Conservation (phyloP, 2,113 vertebrate genomes). For the Nymphicus hollandicus region DNA sequence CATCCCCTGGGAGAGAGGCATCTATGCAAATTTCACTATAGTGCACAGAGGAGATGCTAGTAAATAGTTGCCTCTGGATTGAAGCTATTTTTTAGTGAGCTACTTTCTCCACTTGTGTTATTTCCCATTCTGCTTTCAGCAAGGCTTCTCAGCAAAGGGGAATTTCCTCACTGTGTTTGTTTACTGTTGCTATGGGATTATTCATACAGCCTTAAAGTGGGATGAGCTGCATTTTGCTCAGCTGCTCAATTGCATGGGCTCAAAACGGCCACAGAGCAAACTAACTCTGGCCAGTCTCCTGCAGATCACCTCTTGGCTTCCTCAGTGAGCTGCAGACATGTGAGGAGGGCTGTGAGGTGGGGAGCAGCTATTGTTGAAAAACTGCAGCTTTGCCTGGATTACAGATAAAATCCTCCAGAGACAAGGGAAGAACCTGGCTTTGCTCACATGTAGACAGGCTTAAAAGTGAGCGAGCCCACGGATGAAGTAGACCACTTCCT, state of each 20-base stretch:
- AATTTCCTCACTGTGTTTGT: constrained; percentile 10
- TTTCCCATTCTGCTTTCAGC: neutral
- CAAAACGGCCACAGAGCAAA: neutral
- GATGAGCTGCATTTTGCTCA: neutral
- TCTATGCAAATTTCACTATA: neutral
- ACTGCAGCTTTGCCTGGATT: neutral
- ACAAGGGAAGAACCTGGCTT: neutral
- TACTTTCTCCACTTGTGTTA: neutral
- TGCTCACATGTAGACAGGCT: neutral
- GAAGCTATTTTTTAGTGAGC: neutral
- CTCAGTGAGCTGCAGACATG: neutral
- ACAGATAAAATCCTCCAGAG: neutral
- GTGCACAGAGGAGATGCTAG: neutral
- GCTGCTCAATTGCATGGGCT: neutral
- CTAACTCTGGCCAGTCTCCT: neutral
- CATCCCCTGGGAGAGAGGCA: neutral
- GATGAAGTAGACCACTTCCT: neutral
- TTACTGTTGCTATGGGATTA: neutral
- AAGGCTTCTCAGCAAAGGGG: neutral
- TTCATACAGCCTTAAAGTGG: neutral
- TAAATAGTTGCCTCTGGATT: neutral
- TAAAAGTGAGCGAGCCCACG: neutral
- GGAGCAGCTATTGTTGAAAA: neutral
- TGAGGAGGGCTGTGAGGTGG: neutral
- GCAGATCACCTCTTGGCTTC: neutral